Conservation (phyloP, 2,797 vertebrate genomes). For the Syngnathus rostellatus region DNA sequence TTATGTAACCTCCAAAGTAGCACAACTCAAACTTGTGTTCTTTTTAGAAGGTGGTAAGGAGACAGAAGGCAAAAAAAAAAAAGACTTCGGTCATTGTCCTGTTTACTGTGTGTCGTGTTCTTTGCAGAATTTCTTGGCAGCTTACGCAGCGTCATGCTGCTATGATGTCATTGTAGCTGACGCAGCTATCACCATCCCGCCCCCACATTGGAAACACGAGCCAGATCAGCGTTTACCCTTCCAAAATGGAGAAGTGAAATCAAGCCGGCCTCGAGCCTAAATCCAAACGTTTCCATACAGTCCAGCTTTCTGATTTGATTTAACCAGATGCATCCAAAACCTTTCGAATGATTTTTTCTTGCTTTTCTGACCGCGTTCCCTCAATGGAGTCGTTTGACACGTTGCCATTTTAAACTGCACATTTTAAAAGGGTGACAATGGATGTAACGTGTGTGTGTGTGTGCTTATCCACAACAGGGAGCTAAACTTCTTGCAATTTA, state of each 20-base stretch:
- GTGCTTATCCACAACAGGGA: background rate
- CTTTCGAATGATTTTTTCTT: background rate
- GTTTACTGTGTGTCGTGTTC: constrained; percentile 4
- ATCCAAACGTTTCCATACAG: background rate
- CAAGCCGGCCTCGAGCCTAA: background rate
- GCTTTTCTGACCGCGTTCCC: background rate
- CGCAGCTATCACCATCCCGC: constrained; percentile 3
- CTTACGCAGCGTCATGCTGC: background rate
- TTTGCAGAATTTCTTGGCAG: background rate
- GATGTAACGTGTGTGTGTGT: background rate
- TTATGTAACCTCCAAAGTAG: too few species aligned
- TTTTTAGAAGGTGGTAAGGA: background rate
- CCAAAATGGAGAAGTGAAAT: background rate
- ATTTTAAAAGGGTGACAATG: background rate
- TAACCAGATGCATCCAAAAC: background rate
- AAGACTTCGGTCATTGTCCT: background rate
- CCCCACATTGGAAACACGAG: background rate
- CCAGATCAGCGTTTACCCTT: background rate
- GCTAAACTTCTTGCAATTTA: background rate
- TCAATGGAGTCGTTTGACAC: background rate
- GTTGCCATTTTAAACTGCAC: constrained; percentile 1
- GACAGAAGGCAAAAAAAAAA: background rate
- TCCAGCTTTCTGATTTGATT: background rate
- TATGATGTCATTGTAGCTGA: constrained; percentile 5
- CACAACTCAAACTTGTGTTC: background rate